Evolutionary conservation across 2,797 vertebrate species (phyloP).

Genomic region (Halcyon leucocephala): DNA sequence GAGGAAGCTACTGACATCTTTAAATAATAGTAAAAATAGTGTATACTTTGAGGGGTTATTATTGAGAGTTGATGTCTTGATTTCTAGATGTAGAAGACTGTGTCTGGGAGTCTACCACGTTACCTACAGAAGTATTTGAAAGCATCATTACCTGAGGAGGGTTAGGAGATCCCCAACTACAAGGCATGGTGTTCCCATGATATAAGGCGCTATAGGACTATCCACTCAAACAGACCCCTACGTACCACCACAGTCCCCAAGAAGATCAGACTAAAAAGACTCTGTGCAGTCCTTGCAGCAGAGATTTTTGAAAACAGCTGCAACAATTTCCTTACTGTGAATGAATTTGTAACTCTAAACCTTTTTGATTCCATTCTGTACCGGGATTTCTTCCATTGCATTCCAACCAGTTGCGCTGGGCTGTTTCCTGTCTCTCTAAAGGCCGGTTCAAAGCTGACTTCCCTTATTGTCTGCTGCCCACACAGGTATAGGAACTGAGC

Average conservation of each 20-base stretch:
- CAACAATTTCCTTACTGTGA: background rate
- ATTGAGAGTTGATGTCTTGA: background rate
- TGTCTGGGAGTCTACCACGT: background rate
- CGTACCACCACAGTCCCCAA: background rate
- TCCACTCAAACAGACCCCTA: background rate
- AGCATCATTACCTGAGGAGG: background rate
- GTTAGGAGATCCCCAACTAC: background rate
- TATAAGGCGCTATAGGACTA: background rate
- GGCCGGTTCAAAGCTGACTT: background rate
- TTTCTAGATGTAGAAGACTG: background rate
- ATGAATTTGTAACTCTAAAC: background rate
- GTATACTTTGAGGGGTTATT: background rate
- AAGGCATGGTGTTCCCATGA: background rate
- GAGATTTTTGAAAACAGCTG: background rate
- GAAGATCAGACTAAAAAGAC: background rate
- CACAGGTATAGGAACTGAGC: background rate
- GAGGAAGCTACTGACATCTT: background rate
- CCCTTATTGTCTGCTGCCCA: background rate
- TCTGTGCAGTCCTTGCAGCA: background rate
- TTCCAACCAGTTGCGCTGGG: rapidly evolving
- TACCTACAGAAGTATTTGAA: background rate
- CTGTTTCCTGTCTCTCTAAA: background rate
- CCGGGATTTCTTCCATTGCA: background rate
- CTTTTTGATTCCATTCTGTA: background rate
- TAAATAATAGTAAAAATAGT: background rate